phyloP scores from a whole-genome alignment of 2,797 vertebrate genomes.

The Knipowitschia caucasica region DNA sequence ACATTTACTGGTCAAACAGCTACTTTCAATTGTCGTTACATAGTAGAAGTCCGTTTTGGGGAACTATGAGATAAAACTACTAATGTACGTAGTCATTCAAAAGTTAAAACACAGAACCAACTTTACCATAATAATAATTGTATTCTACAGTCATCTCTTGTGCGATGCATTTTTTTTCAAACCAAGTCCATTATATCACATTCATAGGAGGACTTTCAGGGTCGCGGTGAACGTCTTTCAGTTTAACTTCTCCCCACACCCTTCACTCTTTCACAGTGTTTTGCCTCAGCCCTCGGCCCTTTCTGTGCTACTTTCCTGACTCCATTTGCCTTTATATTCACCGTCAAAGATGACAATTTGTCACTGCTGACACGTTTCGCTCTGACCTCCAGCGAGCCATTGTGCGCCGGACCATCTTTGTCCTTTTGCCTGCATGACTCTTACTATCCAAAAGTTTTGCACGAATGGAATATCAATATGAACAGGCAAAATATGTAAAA shows the following conservation, averaged over 20 bases:
- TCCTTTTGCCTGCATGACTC: conserved; percentile 27
- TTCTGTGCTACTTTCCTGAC: conserved; percentile 17
- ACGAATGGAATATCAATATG: neutral
- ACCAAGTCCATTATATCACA: neutral
- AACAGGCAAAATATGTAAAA: too few relatives aligned
- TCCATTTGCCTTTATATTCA: conserved; percentile 41
- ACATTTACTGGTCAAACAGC: too few relatives aligned
- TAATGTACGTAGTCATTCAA: too few relatives aligned
- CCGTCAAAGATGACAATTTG: conserved; percentile 44
- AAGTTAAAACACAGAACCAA: too few relatives aligned
- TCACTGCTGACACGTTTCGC: conserved; percentile 41
- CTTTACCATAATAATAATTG: too few relatives aligned
- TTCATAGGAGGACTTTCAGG: neutral
- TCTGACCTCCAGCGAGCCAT: conserved; percentile 34
- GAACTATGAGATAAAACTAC: too few relatives aligned
- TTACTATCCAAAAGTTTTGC: neutral
- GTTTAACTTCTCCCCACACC: conserved; percentile 6
- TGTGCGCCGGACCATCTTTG: conserved; percentile 35
- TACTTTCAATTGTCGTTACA: too few relatives aligned
- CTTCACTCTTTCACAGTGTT: neutral
- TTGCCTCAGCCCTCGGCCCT: neutral
- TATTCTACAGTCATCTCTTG: too few relatives aligned
- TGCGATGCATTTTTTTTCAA: too few relatives aligned
- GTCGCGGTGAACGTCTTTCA: neutral
- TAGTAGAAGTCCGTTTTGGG: too few relatives aligned